Percentiles rank a stretch among this genome's conserved stretches.
phyloP scores from a whole-genome alignment of 2,113 vertebrate species.

The Vidua chalybeata region DNA sequence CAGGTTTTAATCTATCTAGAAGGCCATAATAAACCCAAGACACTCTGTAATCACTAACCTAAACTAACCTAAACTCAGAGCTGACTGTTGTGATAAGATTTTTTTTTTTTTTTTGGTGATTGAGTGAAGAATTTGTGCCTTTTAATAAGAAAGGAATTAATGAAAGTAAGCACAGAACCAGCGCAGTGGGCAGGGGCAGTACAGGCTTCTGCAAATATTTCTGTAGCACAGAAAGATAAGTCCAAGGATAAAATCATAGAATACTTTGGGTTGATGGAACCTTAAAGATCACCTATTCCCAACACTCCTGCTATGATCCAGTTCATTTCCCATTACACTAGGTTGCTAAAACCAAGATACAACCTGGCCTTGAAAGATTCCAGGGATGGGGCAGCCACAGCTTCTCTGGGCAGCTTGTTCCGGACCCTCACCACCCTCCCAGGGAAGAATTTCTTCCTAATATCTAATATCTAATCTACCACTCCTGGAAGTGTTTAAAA shows the following conservation, averaged over 20 bases:
- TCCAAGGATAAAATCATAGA: background rate
- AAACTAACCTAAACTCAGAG: background rate
- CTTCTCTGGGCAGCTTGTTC: background rate
- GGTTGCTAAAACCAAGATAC: background rate
- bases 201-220: background rate
- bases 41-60: background rate
- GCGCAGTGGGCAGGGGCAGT: background rate
- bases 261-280: background rate
- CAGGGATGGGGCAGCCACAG: background rate
- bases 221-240: background rate
- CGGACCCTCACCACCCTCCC: background rate
- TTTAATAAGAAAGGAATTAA: background rate
- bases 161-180: background rate
- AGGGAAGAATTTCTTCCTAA: background rate
- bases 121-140: background rate
- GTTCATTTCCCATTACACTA: background rate
- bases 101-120: background rate
- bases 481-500: background rate
- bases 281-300: background rate
- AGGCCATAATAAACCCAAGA: background rate
- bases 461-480: too few species aligned
- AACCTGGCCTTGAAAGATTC: background rate
- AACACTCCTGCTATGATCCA: background rate
- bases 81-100: background rate
- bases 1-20: background rate